Percentiles rank a stretch among this genome's conserved stretches.
These are phyloP conservation scores for Pyrgus malvae DNA, from an alignment of 2,888 invertebrate genomes.

Conservation along the genomic window DNA sequence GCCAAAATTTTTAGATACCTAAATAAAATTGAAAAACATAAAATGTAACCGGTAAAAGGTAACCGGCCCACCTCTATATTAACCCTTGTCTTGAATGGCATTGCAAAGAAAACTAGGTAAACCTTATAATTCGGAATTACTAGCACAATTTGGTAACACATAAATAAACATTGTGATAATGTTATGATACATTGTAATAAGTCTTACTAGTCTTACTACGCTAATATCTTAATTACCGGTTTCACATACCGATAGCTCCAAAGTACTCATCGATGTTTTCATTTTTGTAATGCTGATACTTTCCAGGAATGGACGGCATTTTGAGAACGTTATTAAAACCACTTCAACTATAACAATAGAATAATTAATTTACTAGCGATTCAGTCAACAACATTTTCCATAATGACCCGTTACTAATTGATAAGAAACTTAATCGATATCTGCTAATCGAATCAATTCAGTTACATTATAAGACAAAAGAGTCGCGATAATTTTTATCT, in stretches of 20 bases:
- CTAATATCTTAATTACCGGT: too few relatives aligned
- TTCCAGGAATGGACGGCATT: slow-evolving; percentile 83
- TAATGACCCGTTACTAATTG: not conserved
- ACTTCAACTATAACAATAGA: not conserved
- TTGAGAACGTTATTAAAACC: slow-evolving; percentile 29
- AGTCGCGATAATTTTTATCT: slow-evolving; percentile 14
- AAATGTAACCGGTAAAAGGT: too few relatives aligned
- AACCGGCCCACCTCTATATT: too few relatives aligned
- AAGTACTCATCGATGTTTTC: slow-evolving; percentile 86
- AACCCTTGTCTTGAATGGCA: too few relatives aligned
- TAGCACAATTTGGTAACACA: too few relatives aligned
- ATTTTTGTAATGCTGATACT: slow-evolving; percentile 84
- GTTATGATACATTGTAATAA: too few relatives aligned
- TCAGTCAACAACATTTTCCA: not conserved
- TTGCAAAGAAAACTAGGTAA: too few relatives aligned
- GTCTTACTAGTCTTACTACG: too few relatives aligned
- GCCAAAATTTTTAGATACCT: too few relatives aligned
- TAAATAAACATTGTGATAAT: too few relatives aligned
- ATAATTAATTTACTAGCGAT: not conserved
- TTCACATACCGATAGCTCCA: slow-evolving; percentile 78
- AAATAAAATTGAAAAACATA: too few relatives aligned
- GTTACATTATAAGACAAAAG: slow-evolving; percentile 3
- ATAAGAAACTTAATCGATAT: slow-evolving; percentile 13
- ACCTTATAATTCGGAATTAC: too few relatives aligned
- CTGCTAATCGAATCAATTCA: slow-evolving; percentile 12